Conservation (phyloP, 2,797 vertebrate species). For the Megaceryle alcyon region DNA sequence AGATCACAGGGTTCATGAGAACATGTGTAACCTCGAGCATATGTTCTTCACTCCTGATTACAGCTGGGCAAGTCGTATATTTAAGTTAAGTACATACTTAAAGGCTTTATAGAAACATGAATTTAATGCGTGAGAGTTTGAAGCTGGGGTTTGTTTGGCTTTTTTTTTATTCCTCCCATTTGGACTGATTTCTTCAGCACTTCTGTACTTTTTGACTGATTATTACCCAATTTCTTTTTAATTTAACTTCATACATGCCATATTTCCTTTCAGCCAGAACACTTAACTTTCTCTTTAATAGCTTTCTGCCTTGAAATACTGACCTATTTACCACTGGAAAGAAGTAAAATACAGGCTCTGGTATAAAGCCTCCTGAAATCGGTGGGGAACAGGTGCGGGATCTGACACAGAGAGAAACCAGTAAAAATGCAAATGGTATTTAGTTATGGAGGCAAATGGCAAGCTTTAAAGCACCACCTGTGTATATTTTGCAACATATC, state of each 20-base stretch:
- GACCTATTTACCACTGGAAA: constrained; percentile 39
- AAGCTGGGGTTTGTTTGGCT: neutral
- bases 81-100: constrained; percentile 1
- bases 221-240: constrained; percentile 53
- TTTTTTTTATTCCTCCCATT: neutral
- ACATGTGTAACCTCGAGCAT: neutral
- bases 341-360: constrained; percentile 31
- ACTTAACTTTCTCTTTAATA: constrained; percentile 19
- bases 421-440: constrained; percentile 64
- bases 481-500: constrained; percentile 68
- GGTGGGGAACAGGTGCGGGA: constrained; percentile 28
- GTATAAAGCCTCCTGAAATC: neutral
- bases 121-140: neutral
- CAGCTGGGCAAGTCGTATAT: neutral
- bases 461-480: constrained; percentile 64
- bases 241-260: neutral
- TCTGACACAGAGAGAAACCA: constrained; percentile 46
- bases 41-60: neutral
- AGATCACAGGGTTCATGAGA: neutral
- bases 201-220: constrained; percentile 35
- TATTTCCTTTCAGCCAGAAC: constrained; percentile 46
- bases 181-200: constrained; percentile 24
- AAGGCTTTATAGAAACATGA: constrained; percentile 7
- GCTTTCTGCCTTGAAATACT: constrained; percentile 45
- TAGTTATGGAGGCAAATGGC: constrained; percentile 57